Evolutionary conservation across 2,797 vertebrate genomes (phyloP).

Genomic region (Periophthalmus magnuspinnatus): DNA sequence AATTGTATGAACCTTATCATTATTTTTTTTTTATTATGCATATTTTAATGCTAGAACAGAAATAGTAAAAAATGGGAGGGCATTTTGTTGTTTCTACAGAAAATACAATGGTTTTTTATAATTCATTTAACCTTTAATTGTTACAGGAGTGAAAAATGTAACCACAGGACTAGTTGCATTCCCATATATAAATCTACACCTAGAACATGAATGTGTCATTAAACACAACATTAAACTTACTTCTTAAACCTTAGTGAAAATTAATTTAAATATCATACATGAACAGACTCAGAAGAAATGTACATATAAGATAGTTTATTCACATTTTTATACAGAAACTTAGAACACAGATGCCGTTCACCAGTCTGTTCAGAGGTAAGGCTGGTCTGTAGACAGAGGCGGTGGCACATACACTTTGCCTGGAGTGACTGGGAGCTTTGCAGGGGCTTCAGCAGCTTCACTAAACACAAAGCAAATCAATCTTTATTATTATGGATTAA

Average conservation of each 20-base stretch:
- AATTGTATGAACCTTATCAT: too few species aligned
- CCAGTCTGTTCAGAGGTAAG: conserved; percentile 79
- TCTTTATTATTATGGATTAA: not conserved
- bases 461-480: conserved; percentile 52
- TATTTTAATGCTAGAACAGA: not conserved
- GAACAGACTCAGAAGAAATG: not conserved
- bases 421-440: conserved; percentile 82
- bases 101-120: not conserved
- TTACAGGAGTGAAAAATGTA: not conserved
- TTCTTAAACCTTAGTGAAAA: too few species aligned
- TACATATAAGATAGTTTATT: conserved; percentile 65
- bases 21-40: not conserved
- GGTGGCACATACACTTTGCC: conserved; percentile 73
- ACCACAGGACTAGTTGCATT: too few species aligned
- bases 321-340: conserved; percentile 59
- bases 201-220: too few species aligned
- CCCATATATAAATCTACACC: too few species aligned
- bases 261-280: not conserved
- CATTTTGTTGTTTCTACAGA: not conserved
- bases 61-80: not conserved
- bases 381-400: conserved; percentile 86
- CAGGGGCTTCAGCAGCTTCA: conserved; percentile 59
- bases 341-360: not conserved
- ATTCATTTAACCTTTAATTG: not conserved
- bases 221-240: too few species aligned